Conservation (phyloP, 2,797 vertebrate species). For the Xerus rutilus region DNA sequence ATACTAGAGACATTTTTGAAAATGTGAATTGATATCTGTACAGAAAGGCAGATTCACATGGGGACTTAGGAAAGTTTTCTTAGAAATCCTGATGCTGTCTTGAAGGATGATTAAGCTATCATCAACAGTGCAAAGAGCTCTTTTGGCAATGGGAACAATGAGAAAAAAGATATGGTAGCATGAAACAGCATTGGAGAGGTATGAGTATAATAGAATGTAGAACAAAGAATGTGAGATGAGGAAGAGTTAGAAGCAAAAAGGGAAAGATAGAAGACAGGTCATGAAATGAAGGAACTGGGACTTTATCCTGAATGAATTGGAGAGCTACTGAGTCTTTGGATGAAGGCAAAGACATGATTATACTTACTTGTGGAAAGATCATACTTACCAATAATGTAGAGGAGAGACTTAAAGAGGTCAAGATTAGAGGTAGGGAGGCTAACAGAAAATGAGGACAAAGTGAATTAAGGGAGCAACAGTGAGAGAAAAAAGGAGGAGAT, state of each 20-base stretch:
- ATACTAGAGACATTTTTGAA: background rate
- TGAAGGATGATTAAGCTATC: background rate
- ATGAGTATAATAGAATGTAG: background rate
- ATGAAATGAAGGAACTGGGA: background rate
- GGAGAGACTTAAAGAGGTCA: background rate
- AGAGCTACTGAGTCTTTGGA: slow-evolving; percentile 3
- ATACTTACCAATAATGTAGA: background rate
- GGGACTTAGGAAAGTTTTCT: slow-evolving; percentile 1
- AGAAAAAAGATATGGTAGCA: background rate
- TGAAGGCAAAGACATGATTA: background rate
- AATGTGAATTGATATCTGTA: background rate
- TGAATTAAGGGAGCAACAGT: background rate
- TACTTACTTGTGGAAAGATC: background rate
- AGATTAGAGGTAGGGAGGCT: background rate
- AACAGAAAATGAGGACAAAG: background rate
- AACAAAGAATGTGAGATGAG: background rate
- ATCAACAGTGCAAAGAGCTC: background rate
- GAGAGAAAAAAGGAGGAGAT: background rate
- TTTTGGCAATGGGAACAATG: background rate
- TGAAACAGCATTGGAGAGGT: background rate
- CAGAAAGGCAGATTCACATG: background rate
- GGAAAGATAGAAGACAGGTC: background rate
- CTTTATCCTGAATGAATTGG: background rate
- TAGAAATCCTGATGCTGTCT: background rate
- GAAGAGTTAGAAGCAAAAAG: background rate